phyloP scores from a whole-genome alignment of 2,113 vertebrate species.

The Pavo muticus region DNA sequence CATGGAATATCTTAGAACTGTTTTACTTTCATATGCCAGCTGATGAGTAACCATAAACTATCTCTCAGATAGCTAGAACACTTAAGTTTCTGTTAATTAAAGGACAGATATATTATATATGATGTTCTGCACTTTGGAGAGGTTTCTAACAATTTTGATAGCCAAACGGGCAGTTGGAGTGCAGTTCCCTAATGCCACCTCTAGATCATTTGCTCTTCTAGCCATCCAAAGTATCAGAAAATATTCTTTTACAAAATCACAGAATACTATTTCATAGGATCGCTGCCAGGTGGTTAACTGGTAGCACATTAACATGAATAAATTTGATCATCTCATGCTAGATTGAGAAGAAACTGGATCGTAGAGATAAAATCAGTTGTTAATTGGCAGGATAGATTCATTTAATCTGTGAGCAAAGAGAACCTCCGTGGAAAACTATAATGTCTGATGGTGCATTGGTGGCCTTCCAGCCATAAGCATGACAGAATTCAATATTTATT shows the following conservation, averaged over 20 bases:
- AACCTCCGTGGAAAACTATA: background rate
- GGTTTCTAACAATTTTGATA: background rate
- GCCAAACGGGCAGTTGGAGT: background rate
- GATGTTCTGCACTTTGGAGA: background rate
- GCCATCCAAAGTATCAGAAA: background rate
- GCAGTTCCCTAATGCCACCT: background rate
- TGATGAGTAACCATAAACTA: background rate
- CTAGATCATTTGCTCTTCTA: background rate
- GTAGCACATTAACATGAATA: background rate
- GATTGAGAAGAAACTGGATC: background rate
- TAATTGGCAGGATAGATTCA: background rate
- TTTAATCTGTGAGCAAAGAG: background rate
- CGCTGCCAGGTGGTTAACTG: background rate
- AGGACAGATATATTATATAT: background rate
- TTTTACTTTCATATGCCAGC: background rate
- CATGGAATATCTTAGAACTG: background rate
- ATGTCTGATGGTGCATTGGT: background rate
- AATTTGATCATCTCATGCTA: background rate
- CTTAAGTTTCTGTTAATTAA: background rate
- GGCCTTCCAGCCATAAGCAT: background rate
- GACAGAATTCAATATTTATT: constrained; percentile 19
- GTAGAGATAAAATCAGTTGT: background rate
- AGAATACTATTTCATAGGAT: background rate
- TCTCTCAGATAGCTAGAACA: background rate
- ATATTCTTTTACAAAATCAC: background rate